Evolutionary conservation across 2,888 invertebrate genomes (phyloP).

Genomic region (Rhogogaster chlorosoma): DNA sequence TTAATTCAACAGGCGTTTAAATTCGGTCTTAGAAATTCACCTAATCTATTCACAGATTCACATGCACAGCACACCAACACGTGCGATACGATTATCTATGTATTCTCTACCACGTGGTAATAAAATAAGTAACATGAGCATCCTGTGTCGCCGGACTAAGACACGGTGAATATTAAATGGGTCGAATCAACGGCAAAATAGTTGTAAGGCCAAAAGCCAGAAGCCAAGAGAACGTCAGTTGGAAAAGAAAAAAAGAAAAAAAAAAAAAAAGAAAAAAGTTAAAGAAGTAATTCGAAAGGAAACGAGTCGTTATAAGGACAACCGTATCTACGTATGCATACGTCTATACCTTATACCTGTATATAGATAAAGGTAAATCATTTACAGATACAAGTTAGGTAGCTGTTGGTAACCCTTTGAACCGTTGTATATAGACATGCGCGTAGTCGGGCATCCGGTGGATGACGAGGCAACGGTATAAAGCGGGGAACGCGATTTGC

Average conservation of each 20-base stretch:
- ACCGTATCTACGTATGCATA: neutral
- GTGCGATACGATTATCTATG: neutral
- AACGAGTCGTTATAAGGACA: neutral
- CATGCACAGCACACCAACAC: neutral
- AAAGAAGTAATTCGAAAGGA: neutral
- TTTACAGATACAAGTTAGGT: constrained; percentile 1
- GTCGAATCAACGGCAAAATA: constrained; percentile 1
- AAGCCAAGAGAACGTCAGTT: neutral
- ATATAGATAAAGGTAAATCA: constrained; percentile 20
- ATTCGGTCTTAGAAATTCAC: neutral
- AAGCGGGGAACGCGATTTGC: constrained; percentile 42
- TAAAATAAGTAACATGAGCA: constrained; percentile 34
- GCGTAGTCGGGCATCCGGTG: constrained; percentile 37
- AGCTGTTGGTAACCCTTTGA: constrained; percentile 38
- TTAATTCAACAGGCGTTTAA: neutral
- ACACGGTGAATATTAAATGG: constrained; percentile 32
- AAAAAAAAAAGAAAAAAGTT: neutral
- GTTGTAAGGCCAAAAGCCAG: constrained; percentile 13
- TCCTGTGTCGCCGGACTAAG: constrained; percentile 1
- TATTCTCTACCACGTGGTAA: neutral
- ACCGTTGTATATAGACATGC: constrained; percentile 30
- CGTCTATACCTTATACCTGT: neutral
- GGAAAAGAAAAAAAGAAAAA: neutral
- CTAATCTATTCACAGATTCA: neutral
- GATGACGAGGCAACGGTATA: constrained; percentile 44